phyloP scores from a whole-genome alignment of 2,113 vertebrate species.

The Gavialis gangeticus region DNA sequence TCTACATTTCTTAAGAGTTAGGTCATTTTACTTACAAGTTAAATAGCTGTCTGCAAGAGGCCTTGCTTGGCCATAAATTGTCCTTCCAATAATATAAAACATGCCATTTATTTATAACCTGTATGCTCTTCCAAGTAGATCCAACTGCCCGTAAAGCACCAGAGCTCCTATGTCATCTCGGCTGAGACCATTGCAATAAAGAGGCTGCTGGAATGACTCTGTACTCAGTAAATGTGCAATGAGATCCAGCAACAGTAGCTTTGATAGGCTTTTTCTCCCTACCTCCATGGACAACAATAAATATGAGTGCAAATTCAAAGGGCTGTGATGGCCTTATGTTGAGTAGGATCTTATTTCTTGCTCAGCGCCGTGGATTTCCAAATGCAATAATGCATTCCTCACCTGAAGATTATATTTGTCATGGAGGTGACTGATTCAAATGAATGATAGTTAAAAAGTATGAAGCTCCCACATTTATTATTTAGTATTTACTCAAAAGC shows the following conservation, averaged over 20 bases:
- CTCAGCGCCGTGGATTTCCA: not conserved
- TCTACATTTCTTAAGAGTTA: conserved; percentile 81
- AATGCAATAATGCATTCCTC: not conserved
- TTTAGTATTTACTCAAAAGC: conserved; percentile 1
- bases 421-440: conserved; percentile 43
- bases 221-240: conserved; percentile 50
- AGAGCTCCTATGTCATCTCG: conserved; percentile 69
- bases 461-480: not conserved
- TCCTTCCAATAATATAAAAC: conserved; percentile 76
- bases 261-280: conserved; percentile 48
- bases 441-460: conserved; percentile 56
- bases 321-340: not conserved
- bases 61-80: conserved; percentile 77
- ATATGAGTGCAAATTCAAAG: conserved; percentile 31
- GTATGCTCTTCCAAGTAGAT: conserved; percentile 57
- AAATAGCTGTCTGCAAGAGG: conserved; percentile 79
- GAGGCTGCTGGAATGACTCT: conserved; percentile 43
- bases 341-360: not conserved
- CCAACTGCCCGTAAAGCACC: conserved; percentile 77
- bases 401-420: conserved; percentile 24
- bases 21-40: conserved; percentile 81
- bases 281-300: conserved; percentile 62
- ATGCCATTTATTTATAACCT: conserved; percentile 79
- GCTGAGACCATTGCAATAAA: conserved; percentile 71
- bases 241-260: conserved; percentile 37